Evolutionary conservation across 2,113 vertebrate species (phyloP).

Genomic region (Oreochromis spilurus): DNA sequence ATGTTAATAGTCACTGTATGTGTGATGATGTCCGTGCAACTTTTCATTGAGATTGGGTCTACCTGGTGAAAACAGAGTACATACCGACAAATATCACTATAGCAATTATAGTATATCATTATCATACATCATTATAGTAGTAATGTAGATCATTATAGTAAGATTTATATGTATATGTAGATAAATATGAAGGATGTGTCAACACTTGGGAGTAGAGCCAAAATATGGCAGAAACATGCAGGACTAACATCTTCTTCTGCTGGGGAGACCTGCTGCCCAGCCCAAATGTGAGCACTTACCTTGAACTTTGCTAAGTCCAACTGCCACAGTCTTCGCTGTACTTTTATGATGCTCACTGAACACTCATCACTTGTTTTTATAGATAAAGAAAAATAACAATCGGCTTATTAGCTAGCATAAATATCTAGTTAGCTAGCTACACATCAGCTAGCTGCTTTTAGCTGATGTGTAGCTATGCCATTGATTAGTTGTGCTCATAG

Average conservation of each 20-base stretch:
- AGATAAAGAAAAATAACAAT: background rate
- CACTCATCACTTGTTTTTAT: background rate
- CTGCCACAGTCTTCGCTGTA: background rate
- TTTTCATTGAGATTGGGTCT: rapidly evolving
- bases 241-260: background rate
- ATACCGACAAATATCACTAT: background rate
- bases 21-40: background rate
- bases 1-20: background rate
- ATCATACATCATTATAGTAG: background rate
- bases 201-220: background rate
- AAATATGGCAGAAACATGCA: background rate
- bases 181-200: background rate
- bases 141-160: background rate
- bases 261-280: background rate
- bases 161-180: background rate
- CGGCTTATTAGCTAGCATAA: background rate
- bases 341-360: background rate
- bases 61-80: background rate
- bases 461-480: background rate
- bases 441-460: background rate
- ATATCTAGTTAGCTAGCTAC: background rate
- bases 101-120: no score
- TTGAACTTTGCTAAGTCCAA: background rate
- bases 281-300: background rate
- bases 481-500: background rate